These are phyloP conservation scores for Eilema sororculum DNA, from an alignment of 2,888 invertebrate genomes.

Conservation along the genomic window DNA sequence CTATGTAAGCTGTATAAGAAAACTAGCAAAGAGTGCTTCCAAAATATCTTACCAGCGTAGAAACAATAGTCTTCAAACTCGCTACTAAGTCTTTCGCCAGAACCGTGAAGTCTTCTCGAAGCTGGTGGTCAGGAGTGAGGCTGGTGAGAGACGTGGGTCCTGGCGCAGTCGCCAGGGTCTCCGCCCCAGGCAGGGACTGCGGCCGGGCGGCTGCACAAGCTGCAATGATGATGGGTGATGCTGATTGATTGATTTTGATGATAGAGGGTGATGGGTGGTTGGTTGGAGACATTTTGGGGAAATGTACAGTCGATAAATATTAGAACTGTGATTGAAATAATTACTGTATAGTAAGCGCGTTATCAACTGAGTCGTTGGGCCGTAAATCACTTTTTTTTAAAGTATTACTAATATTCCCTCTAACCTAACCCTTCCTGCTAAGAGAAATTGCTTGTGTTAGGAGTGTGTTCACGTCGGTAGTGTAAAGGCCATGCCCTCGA, in stretches of 20 bases:
- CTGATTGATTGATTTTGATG: slow-evolving; percentile 2
- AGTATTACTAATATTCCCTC: too few relatives aligned
- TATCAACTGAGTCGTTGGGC: too few relatives aligned
- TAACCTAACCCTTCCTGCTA: too few relatives aligned
- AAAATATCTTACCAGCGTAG: slow-evolving; percentile 68
- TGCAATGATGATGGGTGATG: slow-evolving; percentile 46
- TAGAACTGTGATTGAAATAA: too few relatives aligned
- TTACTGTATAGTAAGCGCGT: too few relatives aligned
- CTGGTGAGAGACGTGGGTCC: slow-evolving; percentile 77
- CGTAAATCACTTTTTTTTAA: too few relatives aligned
- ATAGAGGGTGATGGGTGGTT: neutral
- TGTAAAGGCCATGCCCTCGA: too few relatives aligned
- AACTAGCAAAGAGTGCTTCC: too few relatives aligned
- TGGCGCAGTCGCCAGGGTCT: slow-evolving; percentile 68
- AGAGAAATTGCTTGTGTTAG: too few relatives aligned
- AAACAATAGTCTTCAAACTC: slow-evolving; percentile 88
- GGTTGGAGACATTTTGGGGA: neutral
- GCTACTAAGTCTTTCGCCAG: slow-evolving; percentile 90
- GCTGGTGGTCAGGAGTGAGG: slow-evolving; percentile 81
- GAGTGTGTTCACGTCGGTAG: too few relatives aligned
- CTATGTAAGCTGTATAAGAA: too few relatives aligned
- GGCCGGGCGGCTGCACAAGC: slow-evolving; percentile 85
- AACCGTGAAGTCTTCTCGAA: slow-evolving; percentile 90
- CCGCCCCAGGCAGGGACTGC: slow-evolving; percentile 86
- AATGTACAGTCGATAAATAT: slow-evolving; percentile 6